Conservation (phyloP, 2,888 invertebrate genomes). For the Zaprionus bogoriensis region DNA sequence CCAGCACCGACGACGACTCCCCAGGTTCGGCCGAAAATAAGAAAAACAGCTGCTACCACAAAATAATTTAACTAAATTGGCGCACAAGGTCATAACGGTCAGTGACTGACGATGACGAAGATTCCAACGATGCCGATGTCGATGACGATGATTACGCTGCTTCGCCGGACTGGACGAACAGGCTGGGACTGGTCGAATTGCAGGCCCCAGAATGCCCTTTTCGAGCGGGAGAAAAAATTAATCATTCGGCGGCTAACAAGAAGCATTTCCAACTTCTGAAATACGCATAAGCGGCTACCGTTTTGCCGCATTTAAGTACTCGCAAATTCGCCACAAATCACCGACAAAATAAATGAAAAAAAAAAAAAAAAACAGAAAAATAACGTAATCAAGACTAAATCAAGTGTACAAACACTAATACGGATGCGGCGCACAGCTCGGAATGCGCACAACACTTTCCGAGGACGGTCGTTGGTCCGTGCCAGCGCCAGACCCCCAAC, state of each 20-base stretch:
- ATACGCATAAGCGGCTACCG: conserved; percentile 53
- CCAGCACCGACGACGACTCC: no score
- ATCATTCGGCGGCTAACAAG: conserved; percentile 20
- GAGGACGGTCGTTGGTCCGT: conserved; percentile 75
- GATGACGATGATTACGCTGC: neutral
- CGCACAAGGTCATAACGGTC: conserved; percentile 63
- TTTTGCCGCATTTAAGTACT: conserved; percentile 13
- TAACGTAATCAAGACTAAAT: conserved; percentile 29
- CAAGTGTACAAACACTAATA: conserved; percentile 33
- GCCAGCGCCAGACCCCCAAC: conserved; percentile 2
- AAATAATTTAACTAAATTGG: conserved; percentile 61
- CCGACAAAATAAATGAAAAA: conserved; percentile 1
- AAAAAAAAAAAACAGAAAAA: conserved; percentile 19
- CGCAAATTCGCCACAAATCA: conserved; percentile 13
- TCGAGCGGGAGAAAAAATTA: conserved; percentile 34
- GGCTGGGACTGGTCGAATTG: conserved; percentile 34
- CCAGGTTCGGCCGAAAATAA: conserved; percentile 12
- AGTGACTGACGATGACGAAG: conserved; percentile 54
- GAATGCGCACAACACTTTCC: conserved; percentile 44
- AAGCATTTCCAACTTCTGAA: conserved; percentile 33
- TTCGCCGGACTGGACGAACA: conserved; percentile 42
- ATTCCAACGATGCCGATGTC: conserved; percentile 32
- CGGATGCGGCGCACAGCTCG: conserved; percentile 63
- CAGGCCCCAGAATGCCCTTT: conserved; percentile 48
- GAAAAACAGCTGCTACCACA: conserved; percentile 30